Evolutionary conservation across 1,140 invertebrate species (phyloP), one percentile per base, ranked within the genome.

Genomic region (Phymorhynchus buccinoides): DNA sequence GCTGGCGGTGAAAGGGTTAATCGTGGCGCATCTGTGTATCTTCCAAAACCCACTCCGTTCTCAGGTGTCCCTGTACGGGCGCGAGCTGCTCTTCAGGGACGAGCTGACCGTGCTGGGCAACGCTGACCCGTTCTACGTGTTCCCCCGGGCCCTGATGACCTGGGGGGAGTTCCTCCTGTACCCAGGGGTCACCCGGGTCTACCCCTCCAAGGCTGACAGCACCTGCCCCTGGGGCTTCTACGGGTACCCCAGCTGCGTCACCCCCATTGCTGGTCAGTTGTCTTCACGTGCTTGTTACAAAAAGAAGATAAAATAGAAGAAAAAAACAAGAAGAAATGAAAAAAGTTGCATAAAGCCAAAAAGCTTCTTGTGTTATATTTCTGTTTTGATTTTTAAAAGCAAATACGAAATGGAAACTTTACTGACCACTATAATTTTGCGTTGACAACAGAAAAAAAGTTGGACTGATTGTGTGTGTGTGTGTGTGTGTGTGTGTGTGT

Each of bases 31-130:
- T n/a, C n/a, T n/a, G n/a, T n/a, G n/a, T n/a, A n/a, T n/a, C n/a
- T n/a, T n/a, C n/a, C n/a, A n/a, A n/a, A n/a, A n/a, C n/a, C n/a
- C n/a, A n/a, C n/a, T n/a, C n/a, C n/a, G n/a, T n/a, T n/a, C n/a
- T n/a, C n/a, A n/a, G n/a, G 80, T 87, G n/a, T 83, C 80, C 0
- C 42, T 87, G n/a, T 87, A 85, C 68, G 77, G 44, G 16, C 32
- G 80, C 3, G 81, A 52, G 35, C 62, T 87, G 35, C 27, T 35
- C 30, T 84, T 85, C 48, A 73, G 35, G 68, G 81, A 83, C 35
- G 86, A 87, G 80, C 73, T 87, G 14, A 85, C 86, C 0, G 71
- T 84, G 68, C 30, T 81, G 41, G 86, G 86, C 30, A 86, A 86
- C 66, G 66, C 22, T 0, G 77, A 86, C 75, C 82, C 83, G 16